Percentiles rank a stretch among this genome's conserved stretches.
These are phyloP conservation scores for Onthophagus sagittarius DNA, from an alignment of 2,888 invertebrate species.

Conservation along the genomic window DNA sequence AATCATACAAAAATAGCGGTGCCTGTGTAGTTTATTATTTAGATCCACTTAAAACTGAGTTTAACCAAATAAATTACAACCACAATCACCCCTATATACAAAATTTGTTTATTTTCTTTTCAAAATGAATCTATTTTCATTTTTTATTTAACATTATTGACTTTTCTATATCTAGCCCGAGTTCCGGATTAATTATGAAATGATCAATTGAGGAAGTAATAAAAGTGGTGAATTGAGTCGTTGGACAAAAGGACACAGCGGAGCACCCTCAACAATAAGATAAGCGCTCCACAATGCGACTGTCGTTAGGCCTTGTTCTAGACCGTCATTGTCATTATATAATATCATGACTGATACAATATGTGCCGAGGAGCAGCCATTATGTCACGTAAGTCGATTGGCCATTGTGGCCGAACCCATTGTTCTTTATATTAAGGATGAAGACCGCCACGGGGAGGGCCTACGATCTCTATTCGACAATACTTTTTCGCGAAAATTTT, in stretches of 20 bases:
- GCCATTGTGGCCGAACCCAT: conserved; percentile 44
- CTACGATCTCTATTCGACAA: conserved; percentile 1
- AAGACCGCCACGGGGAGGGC: conserved; percentile 24
- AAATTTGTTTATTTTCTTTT: background rate
- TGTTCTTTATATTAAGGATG: conserved; percentile 47
- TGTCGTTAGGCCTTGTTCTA: conserved; percentile 44
- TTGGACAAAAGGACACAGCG: conserved; percentile 33
- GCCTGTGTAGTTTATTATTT: background rate
- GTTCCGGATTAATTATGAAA: conserved; percentile 42
- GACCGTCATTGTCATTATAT: conserved; percentile 48
- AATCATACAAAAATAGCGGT: background rate
- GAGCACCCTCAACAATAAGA: conserved; percentile 36
- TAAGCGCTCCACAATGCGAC: conserved; percentile 37
- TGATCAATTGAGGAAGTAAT: conserved; percentile 41
- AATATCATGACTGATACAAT: conserved; percentile 50
- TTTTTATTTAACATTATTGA: background rate
- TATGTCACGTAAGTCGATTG: conserved; percentile 50
- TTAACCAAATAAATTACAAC: background rate
- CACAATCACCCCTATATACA: background rate
- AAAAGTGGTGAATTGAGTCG: conserved; percentile 36
- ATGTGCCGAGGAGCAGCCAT: conserved; percentile 45
- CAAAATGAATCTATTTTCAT: conserved; percentile 1
- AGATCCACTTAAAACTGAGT: background rate
- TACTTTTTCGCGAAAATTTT: background rate
- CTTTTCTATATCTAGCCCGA: background rate